These are phyloP conservation scores for Crotalus horridus DNA, from an alignment of 2,113 vertebrate species.

Conservation along the genomic window DNA sequence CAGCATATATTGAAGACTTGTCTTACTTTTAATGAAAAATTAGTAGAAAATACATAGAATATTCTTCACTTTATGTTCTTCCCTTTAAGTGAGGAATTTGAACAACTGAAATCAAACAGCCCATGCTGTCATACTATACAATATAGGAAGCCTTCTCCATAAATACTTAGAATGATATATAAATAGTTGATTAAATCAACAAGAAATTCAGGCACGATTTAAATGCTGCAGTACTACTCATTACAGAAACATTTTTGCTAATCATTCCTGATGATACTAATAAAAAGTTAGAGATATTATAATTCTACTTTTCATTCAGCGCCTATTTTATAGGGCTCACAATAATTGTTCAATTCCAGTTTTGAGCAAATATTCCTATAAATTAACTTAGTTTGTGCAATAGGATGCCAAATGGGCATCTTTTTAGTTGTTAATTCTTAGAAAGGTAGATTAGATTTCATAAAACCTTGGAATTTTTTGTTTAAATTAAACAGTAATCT, in stretches of 20 bases:
- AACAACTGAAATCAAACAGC: neutral
- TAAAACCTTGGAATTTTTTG: neutral
- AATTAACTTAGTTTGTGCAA: slow-evolving; percentile 28
- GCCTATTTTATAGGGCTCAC: slow-evolving; percentile 45
- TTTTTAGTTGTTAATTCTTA: neutral
- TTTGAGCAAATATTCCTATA: slow-evolving; percentile 46
- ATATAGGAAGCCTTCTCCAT: slow-evolving; percentile 45
- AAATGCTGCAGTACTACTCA: slow-evolving; percentile 73
- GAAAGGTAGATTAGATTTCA: neutral
- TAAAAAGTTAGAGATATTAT: slow-evolving; percentile 62
- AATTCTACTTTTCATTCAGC: slow-evolving; percentile 46
- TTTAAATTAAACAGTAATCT: neutral
- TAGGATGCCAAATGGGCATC: neutral
- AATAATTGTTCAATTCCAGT: slow-evolving; percentile 43
- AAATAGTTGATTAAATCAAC: slow-evolving; percentile 69
- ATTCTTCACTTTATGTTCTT: neutral
- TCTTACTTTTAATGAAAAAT: neutral
- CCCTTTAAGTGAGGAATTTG: neutral
- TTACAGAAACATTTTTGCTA: slow-evolving; percentile 68
- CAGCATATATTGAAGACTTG: neutral
- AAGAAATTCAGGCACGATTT: slow-evolving; percentile 65
- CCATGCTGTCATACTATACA: slow-evolving; percentile 22
- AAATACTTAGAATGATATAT: slow-evolving; percentile 55
- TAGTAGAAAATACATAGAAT: neutral
- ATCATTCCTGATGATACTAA: slow-evolving; percentile 61